Base-by-base conservation (phyloP, 2,113 vertebrate genomes). In the Perca fluviatilis region DNA sequence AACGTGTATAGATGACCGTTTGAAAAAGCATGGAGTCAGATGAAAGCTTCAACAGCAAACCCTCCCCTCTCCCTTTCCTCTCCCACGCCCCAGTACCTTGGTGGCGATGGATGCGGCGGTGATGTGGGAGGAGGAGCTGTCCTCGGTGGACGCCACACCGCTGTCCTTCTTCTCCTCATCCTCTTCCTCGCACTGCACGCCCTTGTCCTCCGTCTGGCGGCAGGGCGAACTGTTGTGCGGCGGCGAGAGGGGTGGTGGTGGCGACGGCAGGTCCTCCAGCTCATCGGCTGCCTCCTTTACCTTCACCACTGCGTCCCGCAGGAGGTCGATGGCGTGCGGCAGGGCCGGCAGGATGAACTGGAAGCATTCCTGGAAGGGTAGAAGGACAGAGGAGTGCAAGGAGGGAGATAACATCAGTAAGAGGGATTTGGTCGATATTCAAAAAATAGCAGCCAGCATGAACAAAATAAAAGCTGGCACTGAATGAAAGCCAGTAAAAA, bases 101-200 rank as follows among this genome's bases (percentile, higher is more conserved):
- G 97, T 97, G 87, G 98, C 97, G 91, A 99, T 98, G 85, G 97
- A 97, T 90, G 97, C 96, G 82, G 97, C 97, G 36, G 97, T 99
- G 95, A 98, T 99, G 93, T 99, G 97, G 85, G 98, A 99, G 75
- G 97, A 99, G 79, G 97, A 97, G 95, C 97, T 98, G 92, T 99
- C 97, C 93, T 99, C 98, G 66, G 98, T 99, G 92, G 98, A 99
- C n/a, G 98, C 97, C 94, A 99, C 97, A 58, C 98, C 98, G 13
- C 98, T 99, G 83, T 99, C 98, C 93, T 99, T 99, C 95, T 99
- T 99, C 91, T 98, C 97, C 92, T 99, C 98, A 80, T 99, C 98
- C 88, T 99, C 97, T 91, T 98, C 98, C 90, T 99, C 97, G 84
- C 98, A 99, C 67, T 99, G 98, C 76, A 99, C 97, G 66, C 98